Evolutionary conservation across 2,888 invertebrate genomes (phyloP).

Genomic region (Cheilosia urbana): DNA sequence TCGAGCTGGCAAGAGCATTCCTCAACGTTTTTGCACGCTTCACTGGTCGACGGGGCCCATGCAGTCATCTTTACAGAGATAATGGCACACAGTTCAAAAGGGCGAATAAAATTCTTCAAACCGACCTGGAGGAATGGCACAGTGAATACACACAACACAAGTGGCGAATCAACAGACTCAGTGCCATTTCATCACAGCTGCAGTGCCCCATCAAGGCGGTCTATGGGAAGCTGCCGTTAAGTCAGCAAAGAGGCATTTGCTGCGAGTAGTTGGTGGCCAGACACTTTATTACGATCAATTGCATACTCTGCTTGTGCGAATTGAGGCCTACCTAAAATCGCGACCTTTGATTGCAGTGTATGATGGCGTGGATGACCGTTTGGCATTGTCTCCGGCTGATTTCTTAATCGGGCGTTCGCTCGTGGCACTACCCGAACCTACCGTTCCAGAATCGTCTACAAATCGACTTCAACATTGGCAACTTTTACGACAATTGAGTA

Average conservation of each 20-base stretch:
- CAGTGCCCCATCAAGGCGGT: too few relatives aligned
- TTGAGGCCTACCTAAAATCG: too few relatives aligned
- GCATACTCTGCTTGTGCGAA: too few relatives aligned
- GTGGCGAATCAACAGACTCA: too few relatives aligned
- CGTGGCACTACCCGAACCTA: too few relatives aligned
- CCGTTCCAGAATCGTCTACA: too few relatives aligned
- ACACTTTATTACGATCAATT: too few relatives aligned
- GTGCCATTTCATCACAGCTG: too few relatives aligned
- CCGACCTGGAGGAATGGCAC: conserved; percentile 16
- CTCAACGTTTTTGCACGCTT: conserved; percentile 26
- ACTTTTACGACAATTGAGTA: neutral
- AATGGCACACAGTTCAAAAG: conserved; percentile 46
- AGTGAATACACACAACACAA: conserved; percentile 25
- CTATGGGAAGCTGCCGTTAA: too few relatives aligned
- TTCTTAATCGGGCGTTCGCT: conserved; percentile 2
- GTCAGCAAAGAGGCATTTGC: neutral
- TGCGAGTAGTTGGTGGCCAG: neutral
- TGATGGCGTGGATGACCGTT: too few relatives aligned
- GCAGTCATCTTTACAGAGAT: conserved; percentile 28
- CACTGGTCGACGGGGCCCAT: conserved; percentile 3
- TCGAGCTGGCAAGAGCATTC: conserved; percentile 30
- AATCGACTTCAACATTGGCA: too few relatives aligned
- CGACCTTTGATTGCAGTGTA: too few relatives aligned
- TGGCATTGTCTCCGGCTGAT: neutral
- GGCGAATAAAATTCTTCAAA: conserved; percentile 17